phyloP scores from a whole-genome alignment of 2,888 invertebrate genomes.

The Odontocolon sp. region DNA sequence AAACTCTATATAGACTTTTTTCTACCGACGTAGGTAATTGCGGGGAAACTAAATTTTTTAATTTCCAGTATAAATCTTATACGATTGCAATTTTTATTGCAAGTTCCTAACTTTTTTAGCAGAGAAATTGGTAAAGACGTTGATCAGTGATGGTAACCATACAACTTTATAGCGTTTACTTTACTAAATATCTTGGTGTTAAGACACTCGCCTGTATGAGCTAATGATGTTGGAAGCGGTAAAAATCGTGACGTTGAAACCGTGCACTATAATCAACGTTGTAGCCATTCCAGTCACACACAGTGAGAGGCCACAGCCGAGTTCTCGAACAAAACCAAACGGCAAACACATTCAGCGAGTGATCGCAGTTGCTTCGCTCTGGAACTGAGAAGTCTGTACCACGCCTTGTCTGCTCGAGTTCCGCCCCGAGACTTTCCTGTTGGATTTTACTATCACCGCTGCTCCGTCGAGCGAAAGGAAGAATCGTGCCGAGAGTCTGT shows the following conservation, averaged over 20 bases:
- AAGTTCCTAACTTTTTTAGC: too few species aligned
- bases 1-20: too few species aligned
- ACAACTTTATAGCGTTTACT: neutral
- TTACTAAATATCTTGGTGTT: neutral
- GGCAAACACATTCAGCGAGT: conserved; percentile 17
- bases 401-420: conserved; percentile 67
- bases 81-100: too few species aligned
- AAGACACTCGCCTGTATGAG: conserved; percentile 37
- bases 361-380: too few species aligned
- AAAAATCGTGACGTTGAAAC: conserved; percentile 75
- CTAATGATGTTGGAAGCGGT: conserved; percentile 72
- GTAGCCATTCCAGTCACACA: conserved; percentile 72
- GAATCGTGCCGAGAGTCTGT: conserved; percentile 64
- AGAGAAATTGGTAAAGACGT: too few species aligned
- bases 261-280: conserved; percentile 71
- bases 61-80: too few species aligned
- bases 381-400: conserved; percentile 56
- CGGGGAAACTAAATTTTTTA: too few species aligned
- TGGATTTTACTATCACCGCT: conserved; percentile 30
- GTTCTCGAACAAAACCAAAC: conserved; percentile 58
- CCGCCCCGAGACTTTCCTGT: conserved; percentile 54
- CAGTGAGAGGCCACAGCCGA: conserved; percentile 70
- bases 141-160: too few species aligned
- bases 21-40: too few species aligned
- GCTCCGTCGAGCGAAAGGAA: conserved; percentile 73